phyloP scores from a whole-genome alignment of 2,888 invertebrate genomes.

The Monoplex corrugatus region DNA sequence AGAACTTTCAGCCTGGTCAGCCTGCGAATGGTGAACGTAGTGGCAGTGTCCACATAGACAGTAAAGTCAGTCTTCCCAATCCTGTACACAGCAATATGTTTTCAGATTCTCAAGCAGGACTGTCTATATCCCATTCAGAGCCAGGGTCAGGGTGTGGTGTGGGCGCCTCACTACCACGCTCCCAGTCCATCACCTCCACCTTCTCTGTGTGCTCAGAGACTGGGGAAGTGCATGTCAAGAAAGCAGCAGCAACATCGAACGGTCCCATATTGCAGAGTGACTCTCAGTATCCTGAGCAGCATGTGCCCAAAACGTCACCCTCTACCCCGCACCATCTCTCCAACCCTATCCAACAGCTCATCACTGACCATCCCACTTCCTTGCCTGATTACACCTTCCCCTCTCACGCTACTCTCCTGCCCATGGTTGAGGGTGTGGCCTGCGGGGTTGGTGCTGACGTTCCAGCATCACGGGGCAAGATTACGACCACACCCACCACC shows the following conservation, averaged over 20 bases:
- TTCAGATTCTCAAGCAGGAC: background rate
- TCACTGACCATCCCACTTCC: background rate
- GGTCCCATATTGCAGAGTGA: slow-evolving; percentile 62
- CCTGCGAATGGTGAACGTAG: no score
- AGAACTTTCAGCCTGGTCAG: no score
- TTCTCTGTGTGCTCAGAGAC: slow-evolving; percentile 73
- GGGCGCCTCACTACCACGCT: slow-evolving; percentile 52
- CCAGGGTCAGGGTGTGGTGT: background rate
- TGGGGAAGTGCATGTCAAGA: slow-evolving; percentile 62
- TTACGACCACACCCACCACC: background rate
- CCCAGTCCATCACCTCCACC: slow-evolving; percentile 65
- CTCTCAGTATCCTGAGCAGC: slow-evolving; percentile 65
- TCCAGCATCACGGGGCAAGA: background rate
- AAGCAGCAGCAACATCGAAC: slow-evolving; percentile 41
- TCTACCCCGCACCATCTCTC: background rate
- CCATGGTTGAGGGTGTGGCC: no score
- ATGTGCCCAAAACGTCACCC: slow-evolving; percentile 4
- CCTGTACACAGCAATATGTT: no score
- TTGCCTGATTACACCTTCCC: slow-evolving; percentile 37
- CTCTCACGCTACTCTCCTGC: background rate
- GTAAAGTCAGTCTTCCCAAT: no score
- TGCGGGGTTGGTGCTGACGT: background rate
- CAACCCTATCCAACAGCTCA: background rate
- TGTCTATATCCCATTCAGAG: no score
- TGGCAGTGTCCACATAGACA: no score